Percentiles rank a stretch among this genome's conserved stretches.
Evolutionary conservation across 1,140 invertebrate genomes (phyloP).

Genomic region (Trichonephila inaurata): DNA sequence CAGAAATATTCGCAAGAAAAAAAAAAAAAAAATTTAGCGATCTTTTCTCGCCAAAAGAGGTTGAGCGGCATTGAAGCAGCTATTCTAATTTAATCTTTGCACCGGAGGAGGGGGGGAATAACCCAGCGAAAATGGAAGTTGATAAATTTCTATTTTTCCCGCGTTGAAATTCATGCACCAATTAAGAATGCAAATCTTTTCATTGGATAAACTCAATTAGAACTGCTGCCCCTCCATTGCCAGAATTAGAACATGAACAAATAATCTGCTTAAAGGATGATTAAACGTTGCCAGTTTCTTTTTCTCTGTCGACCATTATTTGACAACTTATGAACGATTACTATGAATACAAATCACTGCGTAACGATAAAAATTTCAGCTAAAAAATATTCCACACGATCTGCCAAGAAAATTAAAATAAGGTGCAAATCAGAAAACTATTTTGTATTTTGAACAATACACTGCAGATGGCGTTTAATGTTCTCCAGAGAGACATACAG

Average conservation of each 20-base stretch:
- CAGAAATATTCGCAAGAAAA: background rate
- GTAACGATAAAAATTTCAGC: too few species aligned
- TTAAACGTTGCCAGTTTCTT: background rate
- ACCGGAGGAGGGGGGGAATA: background rate
- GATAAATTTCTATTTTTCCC: background rate
- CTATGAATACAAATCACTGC: background rate
- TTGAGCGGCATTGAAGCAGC: background rate
- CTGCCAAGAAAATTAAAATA: too few species aligned
- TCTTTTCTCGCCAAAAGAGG: background rate
- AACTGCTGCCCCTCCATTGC: background rate
- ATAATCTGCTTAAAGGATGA: background rate
- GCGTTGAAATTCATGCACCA: slow-evolving; percentile 8
- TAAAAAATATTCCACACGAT: too few species aligned
- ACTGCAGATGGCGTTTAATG: too few species aligned
- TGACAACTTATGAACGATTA: background rate
- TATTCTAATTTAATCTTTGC: slow-evolving; percentile 4
- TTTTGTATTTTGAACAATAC: too few species aligned
- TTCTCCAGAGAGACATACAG: too few species aligned
- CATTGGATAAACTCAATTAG: slow-evolving; percentile 31
- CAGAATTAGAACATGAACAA: background rate
- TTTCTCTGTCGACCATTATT: background rate
- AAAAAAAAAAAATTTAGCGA: background rate
- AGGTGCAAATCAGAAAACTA: too few species aligned
- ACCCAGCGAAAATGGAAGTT: background rate
- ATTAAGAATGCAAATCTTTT: slow-evolving; percentile 43